Evolutionary conservation across 1,140 invertebrate genomes (phyloP).

Genomic region (Periplaneta americana): DNA sequence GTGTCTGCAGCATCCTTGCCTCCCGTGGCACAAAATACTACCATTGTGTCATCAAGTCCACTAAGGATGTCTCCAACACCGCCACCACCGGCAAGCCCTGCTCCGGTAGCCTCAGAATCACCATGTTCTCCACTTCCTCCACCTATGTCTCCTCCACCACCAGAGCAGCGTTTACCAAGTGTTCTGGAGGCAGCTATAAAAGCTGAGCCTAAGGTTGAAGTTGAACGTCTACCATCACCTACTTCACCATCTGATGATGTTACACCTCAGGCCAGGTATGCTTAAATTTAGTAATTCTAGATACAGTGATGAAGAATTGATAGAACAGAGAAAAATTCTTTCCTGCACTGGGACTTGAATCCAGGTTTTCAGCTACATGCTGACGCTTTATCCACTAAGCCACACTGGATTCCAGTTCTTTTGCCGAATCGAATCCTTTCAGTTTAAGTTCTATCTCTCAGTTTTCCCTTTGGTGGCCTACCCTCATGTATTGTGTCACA

Average conservation of each 20-base stretch:
- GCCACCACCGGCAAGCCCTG: slow-evolving; percentile 19
- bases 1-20: slow-evolving; percentile 49
- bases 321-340: no score
- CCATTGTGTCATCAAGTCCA: slow-evolving; percentile 43
- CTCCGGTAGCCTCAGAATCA: slow-evolving; percentile 42
- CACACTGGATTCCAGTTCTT: no score
- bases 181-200: slow-evolving; percentile 80
- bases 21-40: slow-evolving; percentile 48
- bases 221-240: slow-evolving; percentile 52
- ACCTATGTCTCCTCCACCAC: slow-evolving; percentile 23
- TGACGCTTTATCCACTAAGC: no score
- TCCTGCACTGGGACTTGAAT: no score
- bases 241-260: slow-evolving; percentile 26
- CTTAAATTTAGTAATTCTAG: not conserved
- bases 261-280: slow-evolving; percentile 29
- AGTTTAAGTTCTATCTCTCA: no score
- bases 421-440: no score
- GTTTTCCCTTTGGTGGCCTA: no score
- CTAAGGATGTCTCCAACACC: slow-evolving; percentile 25
- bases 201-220: slow-evolving; percentile 78
- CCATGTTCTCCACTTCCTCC: slow-evolving; percentile 35
- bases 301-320: no score
- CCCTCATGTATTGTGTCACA: no score
- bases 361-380: no score
- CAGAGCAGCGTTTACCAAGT: slow-evolving; percentile 47